phyloP scores from a whole-genome alignment of 92 coral and sea anemone species.

The Montipora capitata region DNA sequence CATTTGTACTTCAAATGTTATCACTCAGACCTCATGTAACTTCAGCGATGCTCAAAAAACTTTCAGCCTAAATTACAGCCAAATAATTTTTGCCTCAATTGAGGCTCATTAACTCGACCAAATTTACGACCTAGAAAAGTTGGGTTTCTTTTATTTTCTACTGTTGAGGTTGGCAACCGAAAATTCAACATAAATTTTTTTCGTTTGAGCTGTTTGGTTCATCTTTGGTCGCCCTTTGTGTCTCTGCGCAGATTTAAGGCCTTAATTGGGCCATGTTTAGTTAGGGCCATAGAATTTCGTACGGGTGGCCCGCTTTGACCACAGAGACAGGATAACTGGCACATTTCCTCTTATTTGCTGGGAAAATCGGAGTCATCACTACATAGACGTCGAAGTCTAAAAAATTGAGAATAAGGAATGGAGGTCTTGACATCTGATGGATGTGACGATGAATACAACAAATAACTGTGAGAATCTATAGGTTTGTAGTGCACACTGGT shows the following conservation, averaged over 20 bases:
- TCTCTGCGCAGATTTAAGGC: constrained; percentile 8
- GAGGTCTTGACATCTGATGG: too few relatives aligned
- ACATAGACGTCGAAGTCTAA: too few relatives aligned
- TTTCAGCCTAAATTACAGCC: constrained; percentile 22
- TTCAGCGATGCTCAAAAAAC: constrained; percentile 8
- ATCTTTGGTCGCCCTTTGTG: constrained; percentile 1
- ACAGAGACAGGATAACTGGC: too few relatives aligned
- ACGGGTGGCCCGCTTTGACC: neutral
- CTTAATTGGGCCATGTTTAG: constrained; percentile 22
- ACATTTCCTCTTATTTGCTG: too few relatives aligned
- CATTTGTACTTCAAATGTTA: neutral
- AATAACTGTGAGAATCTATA: too few relatives aligned
- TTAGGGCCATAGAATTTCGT: constrained; percentile 3
- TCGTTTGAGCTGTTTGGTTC: constrained; percentile 7
- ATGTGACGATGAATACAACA: too few relatives aligned
- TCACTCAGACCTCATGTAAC: neutral
- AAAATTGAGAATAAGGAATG: too few relatives aligned
- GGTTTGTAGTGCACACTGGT: too few relatives aligned
- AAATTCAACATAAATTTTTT: neutral
- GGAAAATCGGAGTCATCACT: too few relatives aligned
- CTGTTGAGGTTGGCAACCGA: neutral
- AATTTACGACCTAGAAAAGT: neutral
- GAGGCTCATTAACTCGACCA: constrained; percentile 9
- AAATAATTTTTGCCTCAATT: neutral
- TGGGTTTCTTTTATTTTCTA: neutral